Conservation (phyloP, 2,113 vertebrate species). For the Callocephalon fimbriatum region DNA sequence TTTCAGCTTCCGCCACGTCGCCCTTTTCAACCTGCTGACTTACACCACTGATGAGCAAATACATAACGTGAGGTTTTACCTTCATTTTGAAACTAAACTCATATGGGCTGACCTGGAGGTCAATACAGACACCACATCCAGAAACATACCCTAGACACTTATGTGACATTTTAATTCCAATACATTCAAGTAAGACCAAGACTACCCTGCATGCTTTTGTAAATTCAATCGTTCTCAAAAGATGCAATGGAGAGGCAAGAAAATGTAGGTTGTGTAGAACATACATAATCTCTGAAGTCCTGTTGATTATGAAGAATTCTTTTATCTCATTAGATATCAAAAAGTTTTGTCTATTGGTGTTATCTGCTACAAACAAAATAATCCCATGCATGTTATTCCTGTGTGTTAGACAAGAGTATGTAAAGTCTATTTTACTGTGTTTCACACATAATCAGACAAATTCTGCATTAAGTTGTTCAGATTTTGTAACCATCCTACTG, state of each 20-base stretch:
- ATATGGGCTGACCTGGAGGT: not conserved
- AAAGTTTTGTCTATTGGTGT: not conserved
- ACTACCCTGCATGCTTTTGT: not conserved
- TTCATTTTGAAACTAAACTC: not conserved
- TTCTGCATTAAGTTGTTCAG: no score
- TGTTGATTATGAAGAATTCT: not conserved
- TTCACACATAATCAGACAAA: not conserved
- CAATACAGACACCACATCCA: not conserved
- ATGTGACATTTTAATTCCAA: not conserved
- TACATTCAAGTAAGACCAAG: not conserved
- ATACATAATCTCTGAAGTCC: not conserved
- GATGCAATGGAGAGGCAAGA: not conserved
- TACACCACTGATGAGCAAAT: not conserved
- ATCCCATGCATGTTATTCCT: not conserved
- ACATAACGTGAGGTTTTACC: not conserved
- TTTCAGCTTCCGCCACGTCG: no score
- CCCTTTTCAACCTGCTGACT: not conserved
- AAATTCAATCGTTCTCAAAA: not conserved
- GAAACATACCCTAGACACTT: not conserved
- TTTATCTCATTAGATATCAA: not conserved
- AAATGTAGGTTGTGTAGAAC: not conserved
- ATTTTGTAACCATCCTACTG: not conserved
- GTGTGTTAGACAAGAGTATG: not conserved
- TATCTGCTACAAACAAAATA: not conserved
- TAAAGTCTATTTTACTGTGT: not conserved